Percentiles rank a stretch among this genome's conserved stretches.
Evolutionary conservation across 2,797 vertebrate genomes (phyloP).

Genomic region (Paratrypauchen microcephalus): DNA sequence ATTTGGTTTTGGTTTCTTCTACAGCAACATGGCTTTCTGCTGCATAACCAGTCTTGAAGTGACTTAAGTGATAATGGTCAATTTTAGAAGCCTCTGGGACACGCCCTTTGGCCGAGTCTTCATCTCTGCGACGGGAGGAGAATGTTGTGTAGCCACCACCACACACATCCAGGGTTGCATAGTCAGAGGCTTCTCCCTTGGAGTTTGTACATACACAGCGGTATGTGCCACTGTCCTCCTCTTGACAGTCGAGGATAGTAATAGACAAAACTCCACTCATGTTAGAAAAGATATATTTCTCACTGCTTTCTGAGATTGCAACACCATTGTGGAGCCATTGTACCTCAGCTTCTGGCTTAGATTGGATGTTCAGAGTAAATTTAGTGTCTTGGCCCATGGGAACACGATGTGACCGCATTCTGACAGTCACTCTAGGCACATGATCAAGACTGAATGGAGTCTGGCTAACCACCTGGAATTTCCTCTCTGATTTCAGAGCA

Average conservation of each 20-base stretch:
- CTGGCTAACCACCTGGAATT: constrained; percentile 93
- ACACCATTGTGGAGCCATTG: constrained; percentile 92
- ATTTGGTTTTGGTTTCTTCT: constrained; percentile 86
- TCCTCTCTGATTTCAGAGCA: constrained; percentile 94
- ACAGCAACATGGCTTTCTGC: constrained; percentile 84
- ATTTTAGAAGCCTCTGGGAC: constrained; percentile 89
- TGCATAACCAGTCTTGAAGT: constrained; percentile 88
- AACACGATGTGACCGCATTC: constrained; percentile 96
- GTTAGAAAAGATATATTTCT: constrained; percentile 88
- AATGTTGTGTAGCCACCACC: constrained; percentile 90
- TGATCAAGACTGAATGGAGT: constrained; percentile 96
- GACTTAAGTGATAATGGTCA: constrained; percentile 88
- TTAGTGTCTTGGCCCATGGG: constrained; percentile 89
- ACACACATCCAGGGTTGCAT: constrained; percentile 92
- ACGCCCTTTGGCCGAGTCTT: constrained; percentile 80
- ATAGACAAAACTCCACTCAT: constrained; percentile 92
- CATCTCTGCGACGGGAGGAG: constrained; percentile 88
- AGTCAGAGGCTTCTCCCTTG: constrained; percentile 96
- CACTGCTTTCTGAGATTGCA: constrained; percentile 84
- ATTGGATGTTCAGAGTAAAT: constrained; percentile 95
- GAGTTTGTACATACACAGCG: constrained; percentile 90
- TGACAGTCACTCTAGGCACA: constrained; percentile 90
- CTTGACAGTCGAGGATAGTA: constrained; percentile 88
- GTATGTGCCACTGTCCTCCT: constrained; percentile 95
- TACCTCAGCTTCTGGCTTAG: constrained; percentile 90